Evolutionary conservation across 2,797 vertebrate genomes (phyloP).

Genomic region (Hoplostethus atlanticus): DNA sequence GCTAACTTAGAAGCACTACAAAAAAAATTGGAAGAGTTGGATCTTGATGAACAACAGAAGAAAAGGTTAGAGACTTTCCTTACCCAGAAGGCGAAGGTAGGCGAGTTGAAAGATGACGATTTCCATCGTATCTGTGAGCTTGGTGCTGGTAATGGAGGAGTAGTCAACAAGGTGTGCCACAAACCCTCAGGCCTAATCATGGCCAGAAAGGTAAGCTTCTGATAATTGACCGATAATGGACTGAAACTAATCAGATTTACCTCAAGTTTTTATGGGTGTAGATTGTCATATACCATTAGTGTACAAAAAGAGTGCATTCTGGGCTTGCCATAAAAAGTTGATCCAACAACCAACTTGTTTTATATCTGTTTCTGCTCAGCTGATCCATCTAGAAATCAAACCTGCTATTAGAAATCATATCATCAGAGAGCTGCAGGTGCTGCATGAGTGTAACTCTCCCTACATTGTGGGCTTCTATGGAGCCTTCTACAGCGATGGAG

Average conservation of each 20-base stretch:
- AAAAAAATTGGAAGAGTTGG: constrained; percentile 89
- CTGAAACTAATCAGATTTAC: not conserved
- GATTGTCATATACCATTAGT: not conserved
- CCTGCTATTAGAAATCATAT: constrained; percentile 98
- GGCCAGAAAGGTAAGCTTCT: constrained; percentile 87
- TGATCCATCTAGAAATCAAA: constrained; percentile 98
- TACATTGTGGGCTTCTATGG: constrained; percentile 98
- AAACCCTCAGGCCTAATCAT: constrained; percentile 88
- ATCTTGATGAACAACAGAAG: constrained; percentile 90
- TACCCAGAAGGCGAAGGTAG: constrained; percentile 91
- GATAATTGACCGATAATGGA: not conserved
- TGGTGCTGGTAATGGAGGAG: constrained; percentile 89
- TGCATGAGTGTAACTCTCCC: constrained; percentile 96
- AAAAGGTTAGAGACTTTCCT: constrained; percentile 90
- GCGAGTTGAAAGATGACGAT: constrained; percentile 89
- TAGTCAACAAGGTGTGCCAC: constrained; percentile 91
- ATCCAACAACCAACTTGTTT: constrained; percentile 84
- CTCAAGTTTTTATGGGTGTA: not conserved
- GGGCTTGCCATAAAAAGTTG: constrained; percentile 81
- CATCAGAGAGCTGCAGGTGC: constrained; percentile 96
- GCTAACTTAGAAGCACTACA: constrained; percentile 88
- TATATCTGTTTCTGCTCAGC: constrained; percentile 65
- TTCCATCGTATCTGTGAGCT: constrained; percentile 88
- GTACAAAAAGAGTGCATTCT: not conserved
- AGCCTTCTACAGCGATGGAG: constrained; percentile 95